phyloP scores from a whole-genome alignment of 2,797 vertebrate genomes.

The Aulostomus chinensis region DNA sequence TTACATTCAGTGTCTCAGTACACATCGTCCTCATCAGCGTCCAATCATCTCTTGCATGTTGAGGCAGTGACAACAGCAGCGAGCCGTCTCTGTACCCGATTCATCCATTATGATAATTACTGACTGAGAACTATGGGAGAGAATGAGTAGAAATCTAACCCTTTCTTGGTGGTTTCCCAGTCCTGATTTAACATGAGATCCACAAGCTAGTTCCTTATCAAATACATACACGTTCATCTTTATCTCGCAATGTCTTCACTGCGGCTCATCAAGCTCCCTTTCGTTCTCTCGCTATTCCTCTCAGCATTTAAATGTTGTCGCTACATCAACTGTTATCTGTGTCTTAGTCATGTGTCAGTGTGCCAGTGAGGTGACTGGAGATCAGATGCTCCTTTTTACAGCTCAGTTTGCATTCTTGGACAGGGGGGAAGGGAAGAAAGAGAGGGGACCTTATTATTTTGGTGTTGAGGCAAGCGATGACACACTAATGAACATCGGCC shows the following conservation, averaged over 20 bases:
- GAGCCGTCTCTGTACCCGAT: slow-evolving; percentile 63
- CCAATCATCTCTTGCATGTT: no score
- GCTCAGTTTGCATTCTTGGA: slow-evolving; percentile 52
- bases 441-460: slow-evolving; percentile 67
- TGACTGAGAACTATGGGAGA: slow-evolving; percentile 71
- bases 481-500: slow-evolving; percentile 82
- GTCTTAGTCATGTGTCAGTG: slow-evolving; percentile 53
- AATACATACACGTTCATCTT: slow-evolving; percentile 32
- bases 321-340: slow-evolving; percentile 61
- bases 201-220: slow-evolving; percentile 23
- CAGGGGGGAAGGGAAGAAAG: not conserved
- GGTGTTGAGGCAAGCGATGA: slow-evolving; percentile 76
- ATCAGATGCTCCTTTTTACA: slow-evolving; percentile 56
- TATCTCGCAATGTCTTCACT: slow-evolving; percentile 8
- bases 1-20: slow-evolving; percentile 56
- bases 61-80: slow-evolving; percentile 71
- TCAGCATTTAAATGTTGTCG: slow-evolving; percentile 52
- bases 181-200: slow-evolving; percentile 11
- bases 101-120: slow-evolving; percentile 76
- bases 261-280: slow-evolving; percentile 31
- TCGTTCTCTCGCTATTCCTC: slow-evolving; percentile 23
- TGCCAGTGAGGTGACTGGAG: slow-evolving; percentile 40
- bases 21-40: no score
- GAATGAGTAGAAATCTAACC: slow-evolving; percentile 21
- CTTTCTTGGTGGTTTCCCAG: slow-evolving; percentile 20